Base-by-base conservation (phyloP, 2,797 vertebrate species). In the Myotis myotis region DNA sequence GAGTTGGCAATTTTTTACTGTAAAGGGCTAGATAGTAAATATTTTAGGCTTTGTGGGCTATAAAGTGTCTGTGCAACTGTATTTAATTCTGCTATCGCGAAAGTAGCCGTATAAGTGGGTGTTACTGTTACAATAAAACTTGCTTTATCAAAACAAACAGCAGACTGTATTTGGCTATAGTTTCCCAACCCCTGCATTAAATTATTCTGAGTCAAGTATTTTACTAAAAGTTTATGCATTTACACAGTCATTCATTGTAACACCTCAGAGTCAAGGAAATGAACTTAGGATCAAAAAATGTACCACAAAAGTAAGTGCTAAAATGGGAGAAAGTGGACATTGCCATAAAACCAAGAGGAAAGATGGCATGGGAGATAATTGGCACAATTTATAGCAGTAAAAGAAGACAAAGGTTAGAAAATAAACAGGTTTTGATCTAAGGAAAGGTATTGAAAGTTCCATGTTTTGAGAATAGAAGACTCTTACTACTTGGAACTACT, bases 161-260 rank as follows among this genome's bases (percentile, higher is more conserved):
- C 55, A 22, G n/a, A 13, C 36, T 91, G 0, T 38, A 68, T 82
- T 74, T 25, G 2, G 19, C 80, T 41, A 19, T 36, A 49, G n/a
- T 93, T 71, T 28, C 8, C 53, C 11, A 74, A 22, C 15, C 20
- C 38, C 33, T 88, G 0, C n/a, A 33, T 87, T 94, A 95, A 87
- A n/a, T 92, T 83, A 55, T 72, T 94, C 25, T 88, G n/a, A 95
- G 51, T 38, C 55, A 78, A 10, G 17, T 74, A 53, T 94, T 91
- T 80, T 76, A 30, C 51, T 78, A 44, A 72, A 89, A 76, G 16
- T 71, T 72, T 94, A 17, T 86, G 53, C 2, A 10, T 57, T 89
- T 93, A 64, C 53, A 72, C 10, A 75, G 41, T 90, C 19, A 47
- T 41, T 8, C 5, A 33, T 70, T 64, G 0, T 75, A 94, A 83